Evolutionary conservation across 2,113 vertebrate species (phyloP).

Genomic region (Spilogale gracilis): DNA sequence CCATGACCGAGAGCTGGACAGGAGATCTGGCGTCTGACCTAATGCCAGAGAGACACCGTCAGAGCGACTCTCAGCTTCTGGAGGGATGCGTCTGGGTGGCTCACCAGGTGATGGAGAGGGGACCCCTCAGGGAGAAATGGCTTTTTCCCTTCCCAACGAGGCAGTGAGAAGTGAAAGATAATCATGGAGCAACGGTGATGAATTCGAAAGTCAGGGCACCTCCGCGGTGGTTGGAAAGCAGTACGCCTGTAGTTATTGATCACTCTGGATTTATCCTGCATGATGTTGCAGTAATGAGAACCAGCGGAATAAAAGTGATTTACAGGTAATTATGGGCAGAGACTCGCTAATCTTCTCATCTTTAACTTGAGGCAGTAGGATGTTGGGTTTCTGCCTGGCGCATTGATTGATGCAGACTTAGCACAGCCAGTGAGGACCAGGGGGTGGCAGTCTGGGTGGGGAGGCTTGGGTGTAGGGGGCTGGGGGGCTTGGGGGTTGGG

Average conservation of each 20-base stretch:
- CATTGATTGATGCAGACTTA: not conserved
- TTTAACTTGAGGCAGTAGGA: not conserved
- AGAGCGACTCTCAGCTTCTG: not conserved
- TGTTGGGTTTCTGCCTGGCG: no score
- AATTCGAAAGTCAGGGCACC: fast-evolving
- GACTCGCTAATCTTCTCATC: not conserved
- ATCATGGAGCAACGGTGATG: not conserved
- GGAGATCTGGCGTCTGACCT: not conserved
- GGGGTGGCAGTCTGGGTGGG: not conserved
- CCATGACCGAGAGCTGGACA: not conserved
- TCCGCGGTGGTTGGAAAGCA: fast-evolving
- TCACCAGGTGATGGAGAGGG: not conserved
- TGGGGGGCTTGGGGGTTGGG: fast-evolving
- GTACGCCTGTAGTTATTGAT: not conserved
- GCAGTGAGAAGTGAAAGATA: not conserved
- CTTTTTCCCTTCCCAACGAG: not conserved
- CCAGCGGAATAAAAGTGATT: not conserved
- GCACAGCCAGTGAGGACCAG: no score
- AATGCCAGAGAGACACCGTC: not conserved
- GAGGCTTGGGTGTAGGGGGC: fast-evolving
- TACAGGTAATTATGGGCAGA: not conserved
- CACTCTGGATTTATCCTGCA: not conserved
- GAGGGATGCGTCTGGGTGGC: fast-evolving
- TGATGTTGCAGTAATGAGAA: not conserved
- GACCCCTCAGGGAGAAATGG: not conserved